These are phyloP conservation scores for Rhagophthalmus giganteus DNA, from an alignment of 2,888 invertebrate genomes.

Conservation along the genomic window DNA sequence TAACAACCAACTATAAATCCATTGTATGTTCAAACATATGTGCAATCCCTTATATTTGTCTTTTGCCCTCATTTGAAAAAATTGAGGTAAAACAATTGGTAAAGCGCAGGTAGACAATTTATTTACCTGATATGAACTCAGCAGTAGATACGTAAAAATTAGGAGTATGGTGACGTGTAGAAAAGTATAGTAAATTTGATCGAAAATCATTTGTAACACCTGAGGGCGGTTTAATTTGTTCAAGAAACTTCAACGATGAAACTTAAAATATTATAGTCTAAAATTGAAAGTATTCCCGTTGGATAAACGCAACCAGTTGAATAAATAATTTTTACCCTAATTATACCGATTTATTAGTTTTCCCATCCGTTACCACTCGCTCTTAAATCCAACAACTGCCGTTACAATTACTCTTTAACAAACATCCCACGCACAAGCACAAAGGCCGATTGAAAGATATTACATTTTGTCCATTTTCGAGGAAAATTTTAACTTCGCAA, in stretches of 20 bases:
- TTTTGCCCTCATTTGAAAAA: conserved; percentile 29
- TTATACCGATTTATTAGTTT: no score
- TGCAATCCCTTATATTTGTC: conserved; percentile 29
- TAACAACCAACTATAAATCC: conserved; percentile 7
- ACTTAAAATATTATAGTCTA: no score
- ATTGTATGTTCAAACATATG: conserved; percentile 25
- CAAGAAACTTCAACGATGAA: no score
- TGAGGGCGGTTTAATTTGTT: no score
- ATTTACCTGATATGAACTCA: conserved; percentile 22
- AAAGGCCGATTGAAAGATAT: conserved; percentile 31
- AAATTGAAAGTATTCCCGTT: no score
- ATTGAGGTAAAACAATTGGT: conserved; percentile 31
- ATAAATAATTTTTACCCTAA: no score
- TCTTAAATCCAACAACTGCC: conserved; percentile 33
- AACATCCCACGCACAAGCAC: conserved; percentile 36
- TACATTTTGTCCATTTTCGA: conserved; percentile 27
- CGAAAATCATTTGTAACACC: no score
- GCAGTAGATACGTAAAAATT: conserved; percentile 20
- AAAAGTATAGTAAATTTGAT: conserved; percentile 6
- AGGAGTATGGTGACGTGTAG: conserved; percentile 9
- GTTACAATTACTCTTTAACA: conserved; percentile 26
- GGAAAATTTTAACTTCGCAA: conserved; percentile 20
- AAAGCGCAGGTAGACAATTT: conserved; percentile 29
- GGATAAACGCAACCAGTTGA: no score
- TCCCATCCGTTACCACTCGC: conserved; percentile 23